Base-by-base conservation (phyloP, 2,113 vertebrate genomes). In the Erythrocercus mccallii region DNA sequence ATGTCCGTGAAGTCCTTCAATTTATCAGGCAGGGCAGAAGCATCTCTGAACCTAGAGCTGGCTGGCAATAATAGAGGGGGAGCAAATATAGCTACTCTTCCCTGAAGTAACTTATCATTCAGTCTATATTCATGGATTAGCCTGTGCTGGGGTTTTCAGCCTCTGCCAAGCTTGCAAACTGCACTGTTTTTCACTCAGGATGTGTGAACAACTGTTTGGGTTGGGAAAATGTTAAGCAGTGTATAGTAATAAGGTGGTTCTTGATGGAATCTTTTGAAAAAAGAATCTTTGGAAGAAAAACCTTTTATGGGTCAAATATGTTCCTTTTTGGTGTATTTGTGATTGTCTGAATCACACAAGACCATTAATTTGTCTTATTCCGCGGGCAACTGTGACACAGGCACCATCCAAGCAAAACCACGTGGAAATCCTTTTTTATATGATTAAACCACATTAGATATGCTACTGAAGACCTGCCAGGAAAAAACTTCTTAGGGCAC, bases 1-100 rank as follows among this genome's bases (percentile, higher is more conserved):
- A 86, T 9, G 90, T 71, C 92, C 8, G 40, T 92, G 90, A 96
- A 97, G 88, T 90, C 95, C 94, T 96, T 90, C 95, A 86, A 93
- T 96, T 95, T 94, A 84, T 94, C 92, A 88, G 80, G 48, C 85
- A 71, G 80, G 56, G 94, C 64, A 93, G 85, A 72, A 90, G 51
- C 64, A 60, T 90, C 85, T 91, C 92, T 78, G 85, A 74, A 85
- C 57, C 81, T 40, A 15, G 86, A 83, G 69, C 60, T 93, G 88
- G 24, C 62, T 91, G 79, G 72, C 35, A 71, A 38, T 86, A 95
- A 74, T 27, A 57, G 72, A 78, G 48, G 76, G 71, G 47, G 69
- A 94, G 88, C 9, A 86, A 71, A 93, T 88, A 60, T 22, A 94
- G 51, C 68, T 48, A 62, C 48, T 90, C 64, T 88, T 92, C 69